Base-by-base conservation (phyloP, 1,140 invertebrate genomes). In the Drosophila chauvacae region DNA sequence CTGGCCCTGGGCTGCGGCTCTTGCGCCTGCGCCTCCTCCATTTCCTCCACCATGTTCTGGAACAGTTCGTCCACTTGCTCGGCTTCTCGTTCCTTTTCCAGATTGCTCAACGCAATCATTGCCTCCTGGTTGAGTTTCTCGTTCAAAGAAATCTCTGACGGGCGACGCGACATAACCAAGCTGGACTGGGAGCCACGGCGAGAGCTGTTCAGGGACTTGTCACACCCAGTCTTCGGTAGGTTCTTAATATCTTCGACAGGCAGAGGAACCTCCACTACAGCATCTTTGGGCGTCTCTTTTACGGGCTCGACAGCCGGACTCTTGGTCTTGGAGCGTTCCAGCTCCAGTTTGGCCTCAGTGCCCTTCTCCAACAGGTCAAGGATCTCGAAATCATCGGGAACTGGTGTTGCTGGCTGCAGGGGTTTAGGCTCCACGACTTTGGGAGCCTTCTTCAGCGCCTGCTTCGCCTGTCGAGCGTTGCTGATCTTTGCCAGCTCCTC, bases 201-300 rank as follows among this genome's bases (percentile, higher is more conserved):
- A 4, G 91, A 92, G 42, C 50, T 80, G 55, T 60, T 92, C 3
- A 83, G 18, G 1, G 91, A 92, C 47, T 91, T 92, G 20, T 92
- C 91, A 47, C 91, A 92, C 2, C 91, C 91, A 0, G 84, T 91
- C 30, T 92, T 92, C 2, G 91, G 91, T 16, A 92, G 66, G 26
- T 92, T 92, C 35, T 71, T 83, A 13, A 92, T 92, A 42, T 92
- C 84, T 45, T 92, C 90, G 0, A 91, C 57, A 2, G 58, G 35
- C 2, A 33, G 1, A 1, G 39, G 6, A 9, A 28, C 7, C 33
- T 73, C 56, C 3, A 41, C 0, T 30, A 66, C 33, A 20, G 35
- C 23, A 42, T 80, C 53, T n/a, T 9, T n/a, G 1, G 39, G n/a
- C 37, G n/a, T 3, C 13, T 60, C 28, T 16, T 23, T n/a, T 0